Conservation (phyloP, 2,113 vertebrate species). For the Poicephalus gulielmi region DNA sequence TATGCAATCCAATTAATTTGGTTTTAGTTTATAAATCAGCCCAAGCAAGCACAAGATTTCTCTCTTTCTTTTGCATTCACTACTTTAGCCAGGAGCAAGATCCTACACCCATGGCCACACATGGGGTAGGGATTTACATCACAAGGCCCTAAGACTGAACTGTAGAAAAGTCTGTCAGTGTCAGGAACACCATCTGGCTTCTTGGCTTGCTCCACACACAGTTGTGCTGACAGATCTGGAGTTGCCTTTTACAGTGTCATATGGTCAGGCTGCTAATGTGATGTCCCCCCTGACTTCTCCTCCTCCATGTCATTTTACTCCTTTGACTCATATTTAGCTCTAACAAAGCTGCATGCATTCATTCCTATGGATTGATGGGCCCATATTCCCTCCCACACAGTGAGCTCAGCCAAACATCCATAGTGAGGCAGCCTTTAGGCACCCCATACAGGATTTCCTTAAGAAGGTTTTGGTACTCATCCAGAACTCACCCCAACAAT, state of each 20-base stretch:
- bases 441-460: neutral
- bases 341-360: neutral
- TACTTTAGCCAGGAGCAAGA: conserved; percentile 33
- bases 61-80: neutral
- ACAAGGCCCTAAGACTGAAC: neutral
- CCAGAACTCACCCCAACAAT: neutral
- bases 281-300: conserved; percentile 37
- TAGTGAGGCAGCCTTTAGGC: neutral
- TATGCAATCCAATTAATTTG: neutral
- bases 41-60: neutral
- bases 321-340: neutral
- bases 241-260: conserved; percentile 48
- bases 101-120: neutral
- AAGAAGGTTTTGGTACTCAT: neutral
- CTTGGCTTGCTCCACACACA: conserved; percentile 23
- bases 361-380: neutral
- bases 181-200: conserved; percentile 51
- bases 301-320: conserved; percentile 40
- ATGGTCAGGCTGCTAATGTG: conserved; percentile 12
- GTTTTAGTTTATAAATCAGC: neutral
- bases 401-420: neutral
- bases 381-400: neutral
- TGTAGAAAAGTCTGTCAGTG: conserved; percentile 35
- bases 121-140: conserved; percentile 32
- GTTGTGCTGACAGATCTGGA: conserved; percentile 53